Conservation (phyloP, 2,113 vertebrate species). For the Platysternon megacephalum region DNA sequence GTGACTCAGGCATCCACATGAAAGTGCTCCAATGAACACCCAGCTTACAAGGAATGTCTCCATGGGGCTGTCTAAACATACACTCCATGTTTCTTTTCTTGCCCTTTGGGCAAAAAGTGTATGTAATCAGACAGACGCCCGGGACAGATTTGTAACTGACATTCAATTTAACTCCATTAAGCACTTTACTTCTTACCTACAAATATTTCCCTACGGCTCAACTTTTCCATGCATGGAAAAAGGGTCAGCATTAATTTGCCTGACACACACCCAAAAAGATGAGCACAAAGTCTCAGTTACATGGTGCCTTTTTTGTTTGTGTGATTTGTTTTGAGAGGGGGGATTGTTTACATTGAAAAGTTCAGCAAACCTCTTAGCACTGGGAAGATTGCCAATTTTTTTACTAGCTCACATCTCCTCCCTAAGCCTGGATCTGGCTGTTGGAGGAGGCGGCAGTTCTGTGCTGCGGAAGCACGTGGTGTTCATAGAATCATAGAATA, state of each 20-base stretch:
- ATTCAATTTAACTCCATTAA: conserved; percentile 40
- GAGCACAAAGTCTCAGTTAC: background rate
- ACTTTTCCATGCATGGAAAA: conserved; percentile 48
- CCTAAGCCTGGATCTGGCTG: background rate
- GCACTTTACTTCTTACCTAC: background rate
- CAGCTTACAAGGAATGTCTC: conserved; percentile 60
- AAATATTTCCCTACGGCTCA: conserved; percentile 36
- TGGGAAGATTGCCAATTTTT: background rate
- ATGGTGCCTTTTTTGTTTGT: background rate
- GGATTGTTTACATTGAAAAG: background rate
- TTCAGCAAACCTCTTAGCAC: background rate
- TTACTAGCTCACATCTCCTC: rapidly evolving
- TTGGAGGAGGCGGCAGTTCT: no score
- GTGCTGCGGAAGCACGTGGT: background rate
- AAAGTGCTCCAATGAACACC: conserved; percentile 65
- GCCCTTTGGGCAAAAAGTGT: conserved; percentile 63
- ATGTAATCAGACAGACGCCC: conserved; percentile 47
- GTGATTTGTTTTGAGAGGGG: background rate
- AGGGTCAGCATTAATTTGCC: background rate
- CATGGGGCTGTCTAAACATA: conserved; percentile 58
- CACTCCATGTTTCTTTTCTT: conserved; percentile 43
- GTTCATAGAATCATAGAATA: no score
- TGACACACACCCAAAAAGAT: background rate
- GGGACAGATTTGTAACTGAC: conserved; percentile 55
- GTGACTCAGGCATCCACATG: conserved; percentile 30